Evolutionary conservation across 1,140 invertebrate species (phyloP).

Genomic region (Scylla paramamosain): DNA sequence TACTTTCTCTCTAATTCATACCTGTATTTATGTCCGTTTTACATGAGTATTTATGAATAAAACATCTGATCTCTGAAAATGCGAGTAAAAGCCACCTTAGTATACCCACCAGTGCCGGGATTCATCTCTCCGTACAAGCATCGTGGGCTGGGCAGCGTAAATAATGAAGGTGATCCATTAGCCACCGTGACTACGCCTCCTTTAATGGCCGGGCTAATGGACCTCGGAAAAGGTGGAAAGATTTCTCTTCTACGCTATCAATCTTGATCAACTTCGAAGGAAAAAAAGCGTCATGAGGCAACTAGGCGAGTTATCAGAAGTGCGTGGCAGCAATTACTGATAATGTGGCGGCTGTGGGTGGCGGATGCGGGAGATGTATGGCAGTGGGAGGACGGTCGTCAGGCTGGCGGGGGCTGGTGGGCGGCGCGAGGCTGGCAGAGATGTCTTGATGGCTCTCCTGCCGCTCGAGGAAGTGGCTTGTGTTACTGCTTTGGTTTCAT

Average conservation of each 20-base stretch:
- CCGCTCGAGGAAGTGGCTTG: too few species aligned
- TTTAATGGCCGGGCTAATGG: background rate
- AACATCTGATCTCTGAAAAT: too few species aligned
- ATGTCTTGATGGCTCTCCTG: background rate
- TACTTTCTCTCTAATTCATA: too few species aligned
- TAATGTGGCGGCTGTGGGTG: background rate
- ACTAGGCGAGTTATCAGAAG: background rate
- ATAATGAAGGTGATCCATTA: constrained; percentile 15
- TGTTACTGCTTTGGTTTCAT: too few species aligned
- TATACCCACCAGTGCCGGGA: too few species aligned
- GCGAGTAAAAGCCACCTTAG: too few species aligned
- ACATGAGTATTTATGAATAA: too few species aligned
- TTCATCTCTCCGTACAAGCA: too few species aligned
- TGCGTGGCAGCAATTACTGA: constrained; percentile 9
- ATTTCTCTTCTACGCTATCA: background rate
- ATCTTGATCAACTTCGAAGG: background rate
- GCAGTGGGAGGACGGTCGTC: background rate
- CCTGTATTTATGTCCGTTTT: too few species aligned
- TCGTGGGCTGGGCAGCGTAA: background rate
- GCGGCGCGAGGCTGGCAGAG: background rate
- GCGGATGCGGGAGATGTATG: background rate
- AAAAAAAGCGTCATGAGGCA: background rate
- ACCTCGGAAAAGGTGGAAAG: constrained; percentile 12
- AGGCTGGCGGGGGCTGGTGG: background rate
- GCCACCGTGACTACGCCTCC: background rate